A percentile compares a stretch with the other conserved stretches of the same genome.
These are phyloP conservation scores for Diarsia rubi DNA, from an alignment of 2,888 invertebrate genomes.

Conservation along the genomic window DNA sequence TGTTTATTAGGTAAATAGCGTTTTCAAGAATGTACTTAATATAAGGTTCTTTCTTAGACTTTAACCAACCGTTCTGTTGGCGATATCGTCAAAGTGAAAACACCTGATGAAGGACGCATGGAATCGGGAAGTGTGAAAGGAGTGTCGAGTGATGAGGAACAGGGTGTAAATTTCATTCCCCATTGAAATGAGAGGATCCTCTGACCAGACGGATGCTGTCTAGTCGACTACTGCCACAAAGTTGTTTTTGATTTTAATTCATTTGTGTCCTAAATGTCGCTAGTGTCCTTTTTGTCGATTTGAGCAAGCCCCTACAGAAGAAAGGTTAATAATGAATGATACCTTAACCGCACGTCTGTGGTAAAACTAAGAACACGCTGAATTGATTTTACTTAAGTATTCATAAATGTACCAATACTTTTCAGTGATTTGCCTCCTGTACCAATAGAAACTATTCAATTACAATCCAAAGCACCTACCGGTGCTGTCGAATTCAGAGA, in stretches of 20 bases:
- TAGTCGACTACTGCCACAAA: too few species aligned
- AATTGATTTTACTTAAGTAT: not conserved
- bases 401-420: not conserved
- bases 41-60: not conserved
- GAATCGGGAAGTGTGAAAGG: not conserved
- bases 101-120: not conserved
- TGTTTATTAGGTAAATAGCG: conserved; percentile 80
- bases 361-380: not conserved
- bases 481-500: conserved; percentile 88
- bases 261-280: not conserved
- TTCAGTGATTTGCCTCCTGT: conserved; percentile 80
- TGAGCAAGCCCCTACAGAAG: not conserved
- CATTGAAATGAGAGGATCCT: not conserved
- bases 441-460: conserved; percentile 15
- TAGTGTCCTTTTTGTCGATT: not conserved
- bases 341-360: not conserved
- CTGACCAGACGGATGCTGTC: not conserved
- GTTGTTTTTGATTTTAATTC: not conserved
- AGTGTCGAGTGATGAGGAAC: not conserved
- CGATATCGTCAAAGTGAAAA: not conserved
- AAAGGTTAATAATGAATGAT: not conserved
- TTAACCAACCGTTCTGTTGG: not conserved
- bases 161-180: not conserved
- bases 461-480: conserved; percentile 49
- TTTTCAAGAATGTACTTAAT: not conserved